These are phyloP conservation scores for Chaenodraco wilsoni DNA, from an alignment of 2,797 vertebrate species.

Conservation along the genomic window DNA sequence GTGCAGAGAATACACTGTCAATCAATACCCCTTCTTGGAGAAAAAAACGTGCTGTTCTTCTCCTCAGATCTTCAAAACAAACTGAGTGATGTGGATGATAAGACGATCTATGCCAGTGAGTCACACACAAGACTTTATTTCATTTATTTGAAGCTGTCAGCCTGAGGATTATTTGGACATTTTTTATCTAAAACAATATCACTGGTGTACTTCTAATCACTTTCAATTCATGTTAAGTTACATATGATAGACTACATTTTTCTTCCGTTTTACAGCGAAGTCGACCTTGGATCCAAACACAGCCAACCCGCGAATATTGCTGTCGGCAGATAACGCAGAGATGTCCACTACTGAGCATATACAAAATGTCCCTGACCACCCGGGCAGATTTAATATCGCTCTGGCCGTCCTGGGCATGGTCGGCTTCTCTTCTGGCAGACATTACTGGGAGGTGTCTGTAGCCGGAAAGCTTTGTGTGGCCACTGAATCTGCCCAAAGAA, in stretches of 20 bases:
- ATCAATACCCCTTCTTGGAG: background rate
- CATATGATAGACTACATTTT: background rate
- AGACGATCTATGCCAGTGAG: conserved; percentile 36
- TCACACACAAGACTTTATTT: conserved; percentile 1
- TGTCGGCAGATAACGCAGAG: conserved; percentile 44
- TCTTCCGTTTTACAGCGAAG: conserved; percentile 47
- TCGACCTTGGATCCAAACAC: conserved; percentile 56
- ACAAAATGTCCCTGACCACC: conserved; percentile 5
- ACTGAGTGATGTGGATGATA: background rate
- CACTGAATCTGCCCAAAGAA: conserved; percentile 55
- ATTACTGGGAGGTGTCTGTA: conserved; percentile 76
- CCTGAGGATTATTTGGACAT: background rate
- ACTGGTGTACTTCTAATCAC: background rate
- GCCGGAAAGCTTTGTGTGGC: conserved; percentile 54
- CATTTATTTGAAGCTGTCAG: background rate
- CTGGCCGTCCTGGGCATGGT: conserved; percentile 49
- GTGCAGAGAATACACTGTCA: background rate
- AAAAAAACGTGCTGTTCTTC: conserved; percentile 6
- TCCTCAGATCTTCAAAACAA: conserved; percentile 28
- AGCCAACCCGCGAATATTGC: conserved; percentile 50
- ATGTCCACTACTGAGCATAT: fast-evolving
- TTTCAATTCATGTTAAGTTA: background rate
- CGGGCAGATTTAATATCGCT: conserved; percentile 50
- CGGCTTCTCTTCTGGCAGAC: conserved; percentile 59
- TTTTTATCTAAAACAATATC: background rate